Evolutionary conservation across 2,113 vertebrate genomes (phyloP), one percentile per base, ranked within the genome.

Genomic region (Leucoraja erinaceus): DNA sequence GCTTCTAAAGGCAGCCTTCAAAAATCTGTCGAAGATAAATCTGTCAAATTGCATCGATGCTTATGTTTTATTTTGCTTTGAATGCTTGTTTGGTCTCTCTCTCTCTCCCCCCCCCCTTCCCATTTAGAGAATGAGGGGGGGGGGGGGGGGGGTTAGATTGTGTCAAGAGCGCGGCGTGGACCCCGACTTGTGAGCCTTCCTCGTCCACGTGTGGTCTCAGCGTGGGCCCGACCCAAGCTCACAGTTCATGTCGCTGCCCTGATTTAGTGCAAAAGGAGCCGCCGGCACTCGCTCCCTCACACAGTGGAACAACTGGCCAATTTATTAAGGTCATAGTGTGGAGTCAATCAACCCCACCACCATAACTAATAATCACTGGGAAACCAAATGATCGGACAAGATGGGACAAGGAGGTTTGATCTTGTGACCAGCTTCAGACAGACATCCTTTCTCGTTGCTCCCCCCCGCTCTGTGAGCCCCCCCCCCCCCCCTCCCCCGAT

Each of bases 151-250:
- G 38, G 0, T 47, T 47, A 94, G 94, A 93, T 94, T 95, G 94
- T 95, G 95, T 95, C 93, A 95, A 76, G 95, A 88, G 94, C 93
- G 94, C 77, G 92, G 92, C 94, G 93, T 70, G 54, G 63, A 11
- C 31, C 38, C 66, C 25, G 47, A 84, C 93, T 93, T 47, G 79
- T 86, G 94, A 94, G 95, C 94, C 95, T 93, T 94, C 0, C 93
- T 47, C 93, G 95, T 95, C 96, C 97, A 96, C 96, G 96, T 95
- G 97, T 96, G 94, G 38, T 94, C 96, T 20, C 96, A 96, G 96
- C 95, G 94, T 95, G 96, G 93, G 94, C 78, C 93, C 95, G 96
- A 96, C 95, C 95, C 94, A 95, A 90, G 93, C 94, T 94, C 94
- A 94, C 94, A 93, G 93, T 94, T 94, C 93, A 93, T 94, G 95